These are phyloP conservation scores for Ivindomyrus marchei DNA, from an alignment of 2,113 vertebrate species.

Conservation along the genomic window DNA sequence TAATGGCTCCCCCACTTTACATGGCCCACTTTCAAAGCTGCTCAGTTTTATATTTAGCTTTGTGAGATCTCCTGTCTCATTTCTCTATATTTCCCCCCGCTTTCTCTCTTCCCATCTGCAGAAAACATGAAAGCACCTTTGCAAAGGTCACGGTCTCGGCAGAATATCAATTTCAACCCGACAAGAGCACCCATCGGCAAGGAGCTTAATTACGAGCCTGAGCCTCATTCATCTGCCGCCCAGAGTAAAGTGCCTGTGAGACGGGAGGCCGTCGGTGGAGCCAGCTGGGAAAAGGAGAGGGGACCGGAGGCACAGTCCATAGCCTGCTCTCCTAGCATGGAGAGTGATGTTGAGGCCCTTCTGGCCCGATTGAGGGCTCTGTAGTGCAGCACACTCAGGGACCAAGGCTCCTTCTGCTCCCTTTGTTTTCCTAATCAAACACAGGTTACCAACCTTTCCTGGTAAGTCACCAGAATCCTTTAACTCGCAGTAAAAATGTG, in stretches of 20 bases:
- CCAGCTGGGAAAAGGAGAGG: slow-evolving; percentile 43
- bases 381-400: slow-evolving; percentile 42
- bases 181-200: slow-evolving; percentile 66
- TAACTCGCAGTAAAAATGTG: neutral
- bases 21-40: slow-evolving; percentile 31
- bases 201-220: slow-evolving; percentile 71
- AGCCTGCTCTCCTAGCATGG: slow-evolving; percentile 53
- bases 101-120: slow-evolving; percentile 49
- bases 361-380: slow-evolving; percentile 83
- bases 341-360: slow-evolving; percentile 84
- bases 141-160: slow-evolving; percentile 74
- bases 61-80: slow-evolving; percentile 26
- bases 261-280: slow-evolving; percentile 49
- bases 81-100: slow-evolving; percentile 29
- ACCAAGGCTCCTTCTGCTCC: neutral
- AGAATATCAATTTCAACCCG: slow-evolving; percentile 66
- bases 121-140: slow-evolving; percentile 81
- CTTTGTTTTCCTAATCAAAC: neutral
- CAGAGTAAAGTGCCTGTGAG: slow-evolving; percentile 54
- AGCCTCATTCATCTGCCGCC: slow-evolving; percentile 54
- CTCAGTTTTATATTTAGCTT: slow-evolving; percentile 39
- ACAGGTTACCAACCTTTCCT: neutral
- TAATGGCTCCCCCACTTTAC: slow-evolving; percentile 25
- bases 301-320: slow-evolving; percentile 56
- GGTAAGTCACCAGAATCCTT: neutral